Base-by-base conservation (phyloP, 2,113 vertebrate species). In the Oostethus manadensis region DNA sequence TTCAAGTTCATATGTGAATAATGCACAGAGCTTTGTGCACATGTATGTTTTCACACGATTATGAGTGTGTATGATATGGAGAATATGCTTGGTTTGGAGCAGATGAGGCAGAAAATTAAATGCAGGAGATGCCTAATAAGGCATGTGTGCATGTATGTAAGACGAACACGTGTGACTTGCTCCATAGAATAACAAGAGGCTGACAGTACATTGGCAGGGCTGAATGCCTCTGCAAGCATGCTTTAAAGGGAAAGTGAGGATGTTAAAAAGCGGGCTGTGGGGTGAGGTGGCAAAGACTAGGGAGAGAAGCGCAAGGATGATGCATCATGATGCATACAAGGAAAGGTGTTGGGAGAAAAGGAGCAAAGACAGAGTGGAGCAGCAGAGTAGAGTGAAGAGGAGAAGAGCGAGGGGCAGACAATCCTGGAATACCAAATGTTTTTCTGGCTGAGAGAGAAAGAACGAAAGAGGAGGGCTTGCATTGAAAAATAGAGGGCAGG, bases 401-500 rank as follows among this genome's bases (percentile, higher is more conserved):
- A 85, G 76, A 80, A 81, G 72, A 63, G 64, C 70, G 35, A 40
- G 53, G 18, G 35, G 64, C 71, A 68, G 68, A 79, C 72, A 74
- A 76, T 80, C 81, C 29, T 82, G 54, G 86, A 87, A 86, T 87
- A 86, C 82, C 76, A 86, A 87, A 60, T 68, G 66, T 68, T 79
- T 71, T 64, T 68, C 58, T 73, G 68, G 55, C 54, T 42, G 29
- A 66, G 70, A 79, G 46, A 81, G 68, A 71, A 77, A 66, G 67
- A 33, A 64, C 51, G 64, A 62, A 70, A 71, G 58, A 73, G 73
- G 68, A 75, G 71, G 67, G 73, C 62, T 70, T 74, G 75, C 60
- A 62, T 72, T 38, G 70, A 74, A 78, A 73, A 76, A 78, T 73
- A 62, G 71, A 71, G 60, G 63, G 35, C 71, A 59, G 58, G 66